Evolutionary conservation across 1,140 invertebrate species (phyloP).

Genomic region (Drosophila punjabiensis): DNA sequence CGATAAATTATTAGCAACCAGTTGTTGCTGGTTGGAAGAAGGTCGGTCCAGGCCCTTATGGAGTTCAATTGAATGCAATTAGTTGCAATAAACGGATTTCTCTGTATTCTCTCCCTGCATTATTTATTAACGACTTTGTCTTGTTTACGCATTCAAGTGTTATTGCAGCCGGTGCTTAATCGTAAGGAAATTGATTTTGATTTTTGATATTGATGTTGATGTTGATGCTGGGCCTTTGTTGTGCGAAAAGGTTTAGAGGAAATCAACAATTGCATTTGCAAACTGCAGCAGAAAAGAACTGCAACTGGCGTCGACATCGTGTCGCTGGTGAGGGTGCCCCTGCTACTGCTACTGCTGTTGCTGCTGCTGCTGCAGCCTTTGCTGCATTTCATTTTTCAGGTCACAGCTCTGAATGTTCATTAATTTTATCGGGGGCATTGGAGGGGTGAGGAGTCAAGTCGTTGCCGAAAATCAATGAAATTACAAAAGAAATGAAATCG

Average conservation of each 20-base stretch:
- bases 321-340: not conserved
- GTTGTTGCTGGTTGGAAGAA: slow-evolving; percentile 11
- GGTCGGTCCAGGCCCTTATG: slow-evolving; percentile 6
- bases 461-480: slow-evolving; percentile 53
- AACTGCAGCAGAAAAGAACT: slow-evolving; percentile 24
- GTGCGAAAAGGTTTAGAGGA: slow-evolving; percentile 1
- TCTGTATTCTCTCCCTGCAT: slow-evolving; percentile 29
- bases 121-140: slow-evolving; percentile 51
- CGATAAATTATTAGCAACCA: slow-evolving; percentile 62
- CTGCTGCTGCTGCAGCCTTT: slow-evolving; percentile 11
- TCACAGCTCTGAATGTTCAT: slow-evolving; percentile 71
- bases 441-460: slow-evolving; percentile 12
- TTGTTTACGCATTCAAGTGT: slow-evolving; percentile 44
- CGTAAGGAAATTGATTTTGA: slow-evolving; percentile 64
- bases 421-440: slow-evolving; percentile 57
- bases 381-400: slow-evolving; percentile 57
- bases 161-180: slow-evolving; percentile 38
- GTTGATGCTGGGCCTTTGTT: slow-evolving; percentile 16
- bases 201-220: not conserved
- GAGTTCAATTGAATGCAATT: slow-evolving; percentile 68
- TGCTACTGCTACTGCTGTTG: not conserved
- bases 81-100: slow-evolving; percentile 67
- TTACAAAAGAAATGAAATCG: slow-evolving; percentile 58
- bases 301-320: slow-evolving; percentile 9
- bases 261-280: slow-evolving; percentile 48